phyloP scores from a whole-genome alignment of 2,797 vertebrate genomes.

The Enoplosus armatus region DNA sequence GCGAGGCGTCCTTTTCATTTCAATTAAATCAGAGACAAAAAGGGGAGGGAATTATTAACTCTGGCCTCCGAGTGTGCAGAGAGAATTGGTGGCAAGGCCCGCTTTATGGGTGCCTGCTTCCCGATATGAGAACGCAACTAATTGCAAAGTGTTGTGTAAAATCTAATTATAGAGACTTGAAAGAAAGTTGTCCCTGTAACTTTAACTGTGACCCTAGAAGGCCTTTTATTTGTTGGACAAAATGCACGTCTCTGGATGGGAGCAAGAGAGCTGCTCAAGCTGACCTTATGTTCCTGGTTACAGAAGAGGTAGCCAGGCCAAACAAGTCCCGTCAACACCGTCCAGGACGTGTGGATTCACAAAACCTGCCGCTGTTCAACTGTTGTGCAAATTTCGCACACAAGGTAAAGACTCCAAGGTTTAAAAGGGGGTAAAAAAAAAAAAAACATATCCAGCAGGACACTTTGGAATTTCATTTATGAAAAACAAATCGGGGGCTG shows the following conservation, averaged over 20 bases:
- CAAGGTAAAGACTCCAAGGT: slow-evolving; percentile 13
- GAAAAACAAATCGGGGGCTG: slow-evolving; percentile 55
- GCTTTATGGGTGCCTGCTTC: slow-evolving; percentile 69
- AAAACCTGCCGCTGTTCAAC: slow-evolving; percentile 26
- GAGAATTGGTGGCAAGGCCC: slow-evolving; percentile 67
- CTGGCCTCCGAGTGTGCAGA: slow-evolving; percentile 57
- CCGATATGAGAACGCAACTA: slow-evolving; percentile 72
- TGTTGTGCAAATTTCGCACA: slow-evolving; percentile 22
- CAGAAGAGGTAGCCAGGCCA: slow-evolving; percentile 30
- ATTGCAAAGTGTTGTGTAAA: slow-evolving; percentile 75
- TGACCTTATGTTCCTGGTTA: slow-evolving; percentile 23
- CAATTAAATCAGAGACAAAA: slow-evolving; percentile 75
- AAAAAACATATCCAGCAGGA: background rate
- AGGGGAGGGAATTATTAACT: slow-evolving; percentile 69
- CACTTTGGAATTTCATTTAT: slow-evolving; percentile 42
- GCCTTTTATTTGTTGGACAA: slow-evolving; percentile 53
- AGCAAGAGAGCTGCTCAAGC: slow-evolving; percentile 15
- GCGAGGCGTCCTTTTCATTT: slow-evolving; percentile 75
- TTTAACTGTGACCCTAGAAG: slow-evolving; percentile 46
- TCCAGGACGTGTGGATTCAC: slow-evolving; percentile 1
- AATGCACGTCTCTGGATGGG: slow-evolving; percentile 25
- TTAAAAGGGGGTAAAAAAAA: slow-evolving; percentile 19
- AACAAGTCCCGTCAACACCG: slow-evolving; percentile 10
- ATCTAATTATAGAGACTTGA: slow-evolving; percentile 75
- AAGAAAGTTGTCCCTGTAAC: slow-evolving; percentile 48